These are phyloP conservation scores for Heteropelma amictum DNA, from an alignment of 2,888 invertebrate genomes.

Conservation along the genomic window DNA sequence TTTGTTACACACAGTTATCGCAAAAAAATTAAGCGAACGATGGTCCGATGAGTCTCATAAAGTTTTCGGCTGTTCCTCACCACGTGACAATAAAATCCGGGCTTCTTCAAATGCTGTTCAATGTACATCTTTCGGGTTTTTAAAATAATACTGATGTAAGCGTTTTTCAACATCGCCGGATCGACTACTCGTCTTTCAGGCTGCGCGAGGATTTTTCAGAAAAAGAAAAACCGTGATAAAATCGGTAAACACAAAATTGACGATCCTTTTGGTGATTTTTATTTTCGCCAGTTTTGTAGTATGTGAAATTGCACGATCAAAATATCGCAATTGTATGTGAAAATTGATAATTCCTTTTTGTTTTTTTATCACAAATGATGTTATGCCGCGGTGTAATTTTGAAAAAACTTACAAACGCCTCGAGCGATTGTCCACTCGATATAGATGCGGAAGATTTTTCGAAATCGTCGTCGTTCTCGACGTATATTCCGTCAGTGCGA, in stretches of 20 bases:
- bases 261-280: no score
- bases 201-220: constrained; percentile 1
- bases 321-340: no score
- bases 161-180: constrained; percentile 62
- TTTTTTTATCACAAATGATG: background rate
- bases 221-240: background rate
- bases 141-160: constrained; percentile 65
- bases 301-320: no score
- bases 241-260: background rate
- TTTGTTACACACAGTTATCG: background rate
- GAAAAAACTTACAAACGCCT: constrained; percentile 15
- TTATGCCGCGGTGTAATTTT: background rate
- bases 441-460: constrained; percentile 54
- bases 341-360: background rate
- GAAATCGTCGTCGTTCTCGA: constrained; percentile 31
- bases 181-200: constrained; percentile 38
- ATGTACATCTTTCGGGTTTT: constrained; percentile 68
- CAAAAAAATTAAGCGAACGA: background rate
- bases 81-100: constrained; percentile 73
- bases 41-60: no score
- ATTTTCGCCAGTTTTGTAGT: no score
- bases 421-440: constrained; percentile 64
- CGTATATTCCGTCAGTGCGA: constrained; percentile 17
- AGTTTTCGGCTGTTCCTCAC: no score
- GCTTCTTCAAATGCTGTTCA: constrained; percentile 69